Conservation (phyloP, 2,797 vertebrate genomes). For the Echiichthys vipera region DNA sequence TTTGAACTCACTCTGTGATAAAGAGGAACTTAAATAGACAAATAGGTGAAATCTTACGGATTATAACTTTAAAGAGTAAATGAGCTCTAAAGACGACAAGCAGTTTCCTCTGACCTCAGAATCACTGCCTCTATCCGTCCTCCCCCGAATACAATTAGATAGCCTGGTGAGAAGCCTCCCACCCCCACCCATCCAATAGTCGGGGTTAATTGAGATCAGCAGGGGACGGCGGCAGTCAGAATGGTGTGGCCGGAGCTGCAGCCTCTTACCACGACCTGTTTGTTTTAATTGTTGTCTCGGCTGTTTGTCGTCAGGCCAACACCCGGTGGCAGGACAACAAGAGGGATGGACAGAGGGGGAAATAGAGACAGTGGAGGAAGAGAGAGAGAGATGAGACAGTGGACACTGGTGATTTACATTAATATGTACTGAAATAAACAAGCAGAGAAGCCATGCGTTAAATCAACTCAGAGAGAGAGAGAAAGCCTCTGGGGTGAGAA, state of each 20-base stretch:
- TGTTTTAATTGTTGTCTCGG: constrained; percentile 72
- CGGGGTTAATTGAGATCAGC: constrained; percentile 78
- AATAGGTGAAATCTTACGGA: no score
- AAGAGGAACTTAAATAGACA: no score
- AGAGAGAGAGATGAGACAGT: constrained; percentile 36
- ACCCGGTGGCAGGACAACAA: constrained; percentile 51
- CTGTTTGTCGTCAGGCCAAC: constrained; percentile 55
- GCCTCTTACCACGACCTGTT: constrained; percentile 58
- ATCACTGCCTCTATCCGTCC: constrained; percentile 4
- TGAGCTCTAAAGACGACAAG: constrained; percentile 22
- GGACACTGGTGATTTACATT: constrained; percentile 76
- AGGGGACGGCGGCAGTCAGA: constrained; percentile 42
- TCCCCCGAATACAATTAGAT: constrained; percentile 22
- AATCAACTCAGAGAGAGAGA: constrained; percentile 69
- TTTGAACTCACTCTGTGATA: no score
- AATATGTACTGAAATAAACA: constrained; percentile 77
- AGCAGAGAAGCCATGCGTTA: constrained; percentile 77
- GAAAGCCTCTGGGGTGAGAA: constrained; percentile 46
- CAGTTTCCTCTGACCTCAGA: constrained; percentile 24
- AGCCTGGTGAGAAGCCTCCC: constrained; percentile 24
- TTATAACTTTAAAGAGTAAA: no score
- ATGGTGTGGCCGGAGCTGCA: constrained; percentile 39
- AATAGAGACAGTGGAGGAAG: constrained; percentile 1
- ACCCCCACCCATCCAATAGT: constrained; percentile 3
- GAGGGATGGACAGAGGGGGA: constrained; percentile 39